Base-by-base conservation (phyloP, 2,888 invertebrate species). In the Acanthacorydalis orientalis region DNA sequence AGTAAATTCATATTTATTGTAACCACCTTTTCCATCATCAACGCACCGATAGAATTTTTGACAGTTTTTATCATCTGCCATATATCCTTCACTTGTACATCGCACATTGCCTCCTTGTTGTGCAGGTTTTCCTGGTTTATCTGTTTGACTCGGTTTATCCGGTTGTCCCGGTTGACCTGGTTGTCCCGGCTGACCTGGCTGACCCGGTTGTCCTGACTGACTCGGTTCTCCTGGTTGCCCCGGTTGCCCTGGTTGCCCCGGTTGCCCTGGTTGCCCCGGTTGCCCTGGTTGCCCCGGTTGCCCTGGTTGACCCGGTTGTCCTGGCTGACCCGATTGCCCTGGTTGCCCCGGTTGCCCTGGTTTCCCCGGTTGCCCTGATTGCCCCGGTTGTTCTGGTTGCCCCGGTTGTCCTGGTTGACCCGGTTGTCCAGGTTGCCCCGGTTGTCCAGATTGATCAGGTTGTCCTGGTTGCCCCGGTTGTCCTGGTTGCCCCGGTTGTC, bases 11-110 rank as follows among this genome's bases (percentile, higher is more conserved):
- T 72, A 72, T 55, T 65, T 69, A 6, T 59, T 69, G 51, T 68
- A 81, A 4, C 69, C 69, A 50, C 73, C 74, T 31, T 69, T 65
- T 1, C 74, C 77, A 57, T 74, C 71, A 49, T 70, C 68, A 16
- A 84, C 83, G 63, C 87, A 87, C 53, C 85, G 73, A 59, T 83
- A 83, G 65, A 86, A 87, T 59, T 78, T 82, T 50, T 70, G 76
- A 58, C 86, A 74, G 51, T 72, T 68, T 39, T 66, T 63, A 55
- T 64, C 57, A 51, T 68, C 63, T 7, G 62, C 61, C 55, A 64
- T 65, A 58, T 67, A 73, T n/a, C 73, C 73, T 60, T 70, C 71
- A 40, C 62, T 59, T 11, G 54, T 54, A 55, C 73, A 73, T 32
- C 50, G 58, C 3, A 51, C 53, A 43, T 32, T 11, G 8, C 42